A percentile compares a stretch with the other conserved stretches of the same genome.
These are phyloP conservation scores for Ryuthela nishihirai DNA, from an alignment of 2,888 invertebrate genomes.

Conservation along the genomic window DNA sequence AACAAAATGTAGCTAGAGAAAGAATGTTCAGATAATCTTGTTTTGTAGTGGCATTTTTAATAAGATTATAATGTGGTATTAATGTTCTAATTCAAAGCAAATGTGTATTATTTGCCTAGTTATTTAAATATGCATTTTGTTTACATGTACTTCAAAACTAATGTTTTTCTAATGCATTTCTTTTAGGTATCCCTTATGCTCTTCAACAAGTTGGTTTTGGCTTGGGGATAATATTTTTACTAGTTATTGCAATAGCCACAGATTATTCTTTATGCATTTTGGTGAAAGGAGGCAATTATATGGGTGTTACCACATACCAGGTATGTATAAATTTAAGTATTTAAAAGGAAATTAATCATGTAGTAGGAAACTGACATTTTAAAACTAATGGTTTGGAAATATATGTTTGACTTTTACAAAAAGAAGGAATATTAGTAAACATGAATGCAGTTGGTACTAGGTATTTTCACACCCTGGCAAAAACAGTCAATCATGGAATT, in stretches of 20 bases:
- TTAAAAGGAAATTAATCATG: too few species aligned
- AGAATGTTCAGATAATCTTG: not conserved
- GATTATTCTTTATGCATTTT: constrained; percentile 77
- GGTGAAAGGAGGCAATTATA: constrained; percentile 69
- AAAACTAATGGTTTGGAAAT: too few species aligned
- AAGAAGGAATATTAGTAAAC: too few species aligned
- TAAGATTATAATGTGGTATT: not conserved
- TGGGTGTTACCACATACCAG: constrained; percentile 73
- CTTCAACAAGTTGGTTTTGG: constrained; percentile 75
- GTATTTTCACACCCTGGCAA: too few species aligned
- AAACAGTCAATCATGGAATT: too few species aligned
- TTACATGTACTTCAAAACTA: not conserved
- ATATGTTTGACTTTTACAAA: too few species aligned
- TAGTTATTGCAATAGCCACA: constrained; percentile 69
- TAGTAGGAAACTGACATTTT: too few species aligned
- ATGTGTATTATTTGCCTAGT: not conserved
- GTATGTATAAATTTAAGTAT: constrained; percentile 48
- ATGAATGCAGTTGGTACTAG: too few species aligned
- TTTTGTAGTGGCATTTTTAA: not conserved
- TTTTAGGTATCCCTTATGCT: constrained; percentile 69
- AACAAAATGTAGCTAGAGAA: too few species aligned
- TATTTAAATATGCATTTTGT: not conserved
- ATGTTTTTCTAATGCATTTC: not conserved
- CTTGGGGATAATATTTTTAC: constrained; percentile 65
- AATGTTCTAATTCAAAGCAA: not conserved